Percentiles rank a stretch among this genome's conserved stretches.
These are phyloP conservation scores for Trichomalopsis sarcophagae DNA, from an alignment of 1,140 invertebrate species.

Conservation along the genomic window DNA sequence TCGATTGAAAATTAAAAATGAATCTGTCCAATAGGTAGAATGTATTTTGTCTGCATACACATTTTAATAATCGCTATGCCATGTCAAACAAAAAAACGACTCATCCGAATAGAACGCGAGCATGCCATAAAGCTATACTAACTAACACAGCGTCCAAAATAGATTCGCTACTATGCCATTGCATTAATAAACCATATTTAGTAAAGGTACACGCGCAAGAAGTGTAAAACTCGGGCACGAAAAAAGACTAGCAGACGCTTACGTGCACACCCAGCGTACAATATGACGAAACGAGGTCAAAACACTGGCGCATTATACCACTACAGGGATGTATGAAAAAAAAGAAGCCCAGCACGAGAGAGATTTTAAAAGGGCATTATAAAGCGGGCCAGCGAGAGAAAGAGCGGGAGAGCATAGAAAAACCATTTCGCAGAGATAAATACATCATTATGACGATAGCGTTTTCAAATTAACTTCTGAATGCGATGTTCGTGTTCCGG, in stretches of 20 bases:
- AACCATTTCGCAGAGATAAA: constrained; percentile 34
- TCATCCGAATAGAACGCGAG: too few species aligned
- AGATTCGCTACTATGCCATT: not conserved
- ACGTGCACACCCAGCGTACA: too few species aligned
- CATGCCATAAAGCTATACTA: too few species aligned
- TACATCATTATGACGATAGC: constrained; percentile 31
- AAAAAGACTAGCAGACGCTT: not conserved
- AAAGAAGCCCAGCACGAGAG: not conserved
- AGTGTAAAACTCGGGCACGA: not conserved
- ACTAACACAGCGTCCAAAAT: not conserved
- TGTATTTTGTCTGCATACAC: too few species aligned
- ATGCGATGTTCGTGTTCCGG: not conserved
- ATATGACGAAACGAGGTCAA: constrained; percentile 37
- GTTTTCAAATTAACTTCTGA: constrained; percentile 39
- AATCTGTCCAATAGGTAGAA: too few species aligned
- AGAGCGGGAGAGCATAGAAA: constrained; percentile 16
- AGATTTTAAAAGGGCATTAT: constrained; percentile 12
- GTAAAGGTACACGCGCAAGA: not conserved
- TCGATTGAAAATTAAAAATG: too few species aligned
- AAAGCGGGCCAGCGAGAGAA: not conserved
- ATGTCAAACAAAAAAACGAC: too few species aligned
- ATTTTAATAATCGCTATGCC: too few species aligned
- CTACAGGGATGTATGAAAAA: not conserved
- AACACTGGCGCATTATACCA: not conserved
- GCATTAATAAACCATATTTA: not conserved